These are phyloP conservation scores for Marasmarcha lunaedactyla DNA, from an alignment of 2,888 invertebrate genomes.

Conservation along the genomic window DNA sequence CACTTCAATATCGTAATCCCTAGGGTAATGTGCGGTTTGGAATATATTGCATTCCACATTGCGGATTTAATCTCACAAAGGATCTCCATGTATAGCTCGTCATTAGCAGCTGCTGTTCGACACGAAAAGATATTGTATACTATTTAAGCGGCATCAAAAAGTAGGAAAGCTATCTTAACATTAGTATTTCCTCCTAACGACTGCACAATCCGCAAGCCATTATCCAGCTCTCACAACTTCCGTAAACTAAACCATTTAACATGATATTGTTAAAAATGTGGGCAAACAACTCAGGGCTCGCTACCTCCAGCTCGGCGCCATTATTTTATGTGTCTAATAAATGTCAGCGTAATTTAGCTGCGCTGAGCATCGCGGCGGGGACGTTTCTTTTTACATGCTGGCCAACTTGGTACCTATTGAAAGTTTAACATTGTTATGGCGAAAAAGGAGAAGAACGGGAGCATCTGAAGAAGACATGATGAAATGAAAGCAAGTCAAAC, in stretches of 20 bases:
- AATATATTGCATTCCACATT: too few relatives aligned
- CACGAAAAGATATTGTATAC: too few relatives aligned
- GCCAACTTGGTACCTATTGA: background rate
- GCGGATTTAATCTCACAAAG: too few relatives aligned
- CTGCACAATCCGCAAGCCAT: too few relatives aligned
- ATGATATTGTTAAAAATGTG: background rate
- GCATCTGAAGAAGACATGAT: background rate
- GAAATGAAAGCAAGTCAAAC: too few relatives aligned
- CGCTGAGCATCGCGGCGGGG: background rate
- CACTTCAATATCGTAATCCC: too few relatives aligned
- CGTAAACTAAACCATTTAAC: background rate
- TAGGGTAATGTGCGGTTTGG: too few relatives aligned
- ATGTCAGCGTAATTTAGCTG: constrained; percentile 8
- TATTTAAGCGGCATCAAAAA: too few relatives aligned
- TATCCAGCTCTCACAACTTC: background rate
- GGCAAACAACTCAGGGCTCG: background rate
- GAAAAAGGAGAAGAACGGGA: background rate
- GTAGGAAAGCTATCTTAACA: too few relatives aligned
- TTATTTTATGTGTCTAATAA: constrained; percentile 7
- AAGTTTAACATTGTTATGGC: background rate
- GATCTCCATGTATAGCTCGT: too few relatives aligned
- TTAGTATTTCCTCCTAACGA: too few relatives aligned
- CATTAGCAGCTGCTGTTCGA: too few relatives aligned
- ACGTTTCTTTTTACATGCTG: background rate
- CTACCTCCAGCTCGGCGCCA: background rate